Evolutionary conservation across 1,140 invertebrate genomes (phyloP).

Genomic region (Drosophila dunni): DNA sequence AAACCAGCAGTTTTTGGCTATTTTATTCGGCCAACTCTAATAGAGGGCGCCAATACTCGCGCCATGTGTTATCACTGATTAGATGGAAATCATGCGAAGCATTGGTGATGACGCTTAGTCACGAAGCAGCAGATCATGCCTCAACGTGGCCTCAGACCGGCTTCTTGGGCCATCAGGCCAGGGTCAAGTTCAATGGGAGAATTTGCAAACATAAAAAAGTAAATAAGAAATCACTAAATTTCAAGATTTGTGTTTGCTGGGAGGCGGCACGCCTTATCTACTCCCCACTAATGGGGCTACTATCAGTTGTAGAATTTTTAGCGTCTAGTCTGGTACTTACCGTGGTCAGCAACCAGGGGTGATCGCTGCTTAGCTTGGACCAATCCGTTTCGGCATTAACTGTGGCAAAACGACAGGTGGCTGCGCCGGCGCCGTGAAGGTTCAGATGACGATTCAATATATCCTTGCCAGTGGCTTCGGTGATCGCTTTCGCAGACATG

Average conservation of each 20-base stretch:
- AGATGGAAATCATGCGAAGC: conserved; percentile 37
- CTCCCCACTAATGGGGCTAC: neutral
- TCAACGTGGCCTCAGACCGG: conserved; percentile 30
- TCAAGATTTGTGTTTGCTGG: conserved; percentile 15
- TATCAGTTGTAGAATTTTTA: conserved; percentile 11
- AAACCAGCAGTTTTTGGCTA: too few relatives aligned
- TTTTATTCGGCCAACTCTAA: neutral
- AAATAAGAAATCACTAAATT: conserved; percentile 1
- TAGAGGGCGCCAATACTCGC: conserved; percentile 13
- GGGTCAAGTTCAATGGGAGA: conserved; percentile 75
- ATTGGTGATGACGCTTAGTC: conserved; percentile 41
- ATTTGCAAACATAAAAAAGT: neutral
- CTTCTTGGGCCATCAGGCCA: conserved; percentile 15
- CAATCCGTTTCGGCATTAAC: conserved; percentile 93
- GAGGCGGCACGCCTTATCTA: conserved; percentile 33
- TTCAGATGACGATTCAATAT: conserved; percentile 94
- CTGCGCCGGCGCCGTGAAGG: conserved; percentile 88
- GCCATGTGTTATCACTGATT: conserved; percentile 44
- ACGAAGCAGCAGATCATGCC: conserved; percentile 18
- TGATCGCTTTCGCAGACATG: conserved; percentile 99
- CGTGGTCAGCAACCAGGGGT: conserved; percentile 95
- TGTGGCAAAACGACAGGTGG: conserved; percentile 92
- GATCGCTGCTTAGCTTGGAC: conserved; percentile 89
- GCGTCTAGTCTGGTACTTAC: conserved; percentile 79
- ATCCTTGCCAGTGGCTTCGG: conserved; percentile 97